A percentile compares a stretch with the other conserved stretches of the same genome.
Evolutionary conservation across 37 sponge, comb jelly and placozoan genomes (phyloP).

Genomic region (Oscarella lobularis): DNA sequence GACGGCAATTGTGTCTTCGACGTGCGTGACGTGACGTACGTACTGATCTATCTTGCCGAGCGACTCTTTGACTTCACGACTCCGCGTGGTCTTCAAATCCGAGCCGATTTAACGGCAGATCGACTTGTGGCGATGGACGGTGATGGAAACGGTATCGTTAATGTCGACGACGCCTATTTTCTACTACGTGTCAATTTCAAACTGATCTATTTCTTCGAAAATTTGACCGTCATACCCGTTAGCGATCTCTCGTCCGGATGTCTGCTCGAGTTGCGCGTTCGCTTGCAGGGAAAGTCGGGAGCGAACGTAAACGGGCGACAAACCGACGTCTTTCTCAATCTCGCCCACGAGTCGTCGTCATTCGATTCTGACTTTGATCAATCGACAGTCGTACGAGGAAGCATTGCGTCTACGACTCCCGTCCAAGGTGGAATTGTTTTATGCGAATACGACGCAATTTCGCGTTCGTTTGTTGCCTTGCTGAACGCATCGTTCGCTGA

Average conservation of each 20-base stretch:
- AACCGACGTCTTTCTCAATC: not conserved
- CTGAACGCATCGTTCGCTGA: constrained; percentile 16
- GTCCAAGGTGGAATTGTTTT: not conserved
- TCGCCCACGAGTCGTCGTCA: not conserved
- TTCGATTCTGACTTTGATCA: not conserved
- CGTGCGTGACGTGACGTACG: constrained; percentile 35
- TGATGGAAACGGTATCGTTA: constrained; percentile 17
- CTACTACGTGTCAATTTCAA: constrained; percentile 28
- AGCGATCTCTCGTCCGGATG: constrained; percentile 21
- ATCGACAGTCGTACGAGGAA: not conserved
- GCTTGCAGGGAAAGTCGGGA: not conserved
- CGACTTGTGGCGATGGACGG: constrained; percentile 30
- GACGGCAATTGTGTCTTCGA: constrained; percentile 66
- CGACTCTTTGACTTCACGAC: constrained; percentile 12
- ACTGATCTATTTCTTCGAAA: constrained; percentile 24
- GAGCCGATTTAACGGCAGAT: not conserved
- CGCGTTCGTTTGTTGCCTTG: not conserved
- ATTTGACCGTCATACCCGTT: constrained; percentile 32
- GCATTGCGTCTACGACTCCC: not conserved
- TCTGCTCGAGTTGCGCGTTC: constrained; percentile 25
- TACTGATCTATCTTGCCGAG: constrained; percentile 37
- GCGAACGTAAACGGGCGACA: not conserved
- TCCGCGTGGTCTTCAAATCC: constrained; percentile 13
- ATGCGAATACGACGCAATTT: not conserved
- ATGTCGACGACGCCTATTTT: constrained; percentile 40